Conservation (phyloP, 2,113 vertebrate species). For the Fregata magnificens region DNA sequence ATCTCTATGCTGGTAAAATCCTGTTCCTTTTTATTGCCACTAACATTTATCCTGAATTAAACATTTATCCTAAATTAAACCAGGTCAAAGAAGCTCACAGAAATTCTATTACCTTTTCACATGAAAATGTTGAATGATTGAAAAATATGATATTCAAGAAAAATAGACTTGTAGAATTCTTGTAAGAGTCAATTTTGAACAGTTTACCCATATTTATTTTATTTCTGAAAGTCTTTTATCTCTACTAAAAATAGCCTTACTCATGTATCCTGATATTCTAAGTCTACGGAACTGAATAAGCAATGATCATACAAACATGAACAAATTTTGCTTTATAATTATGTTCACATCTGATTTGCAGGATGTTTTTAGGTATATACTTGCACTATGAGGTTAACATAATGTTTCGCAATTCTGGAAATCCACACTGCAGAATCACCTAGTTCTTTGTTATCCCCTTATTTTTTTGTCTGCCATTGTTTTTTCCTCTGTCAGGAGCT, state of each 20-base stretch:
- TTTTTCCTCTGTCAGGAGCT: too few species aligned
- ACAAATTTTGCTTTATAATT: background rate
- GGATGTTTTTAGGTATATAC: too few species aligned
- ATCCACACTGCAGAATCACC: too few species aligned
- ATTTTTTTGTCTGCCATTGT: too few species aligned
- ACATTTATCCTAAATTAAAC: background rate
- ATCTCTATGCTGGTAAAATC: background rate
- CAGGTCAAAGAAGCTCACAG: background rate
- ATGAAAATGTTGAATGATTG: background rate
- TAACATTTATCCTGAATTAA: background rate
- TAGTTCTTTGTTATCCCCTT: too few species aligned
- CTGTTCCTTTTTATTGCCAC: background rate
- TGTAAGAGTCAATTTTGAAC: background rate
- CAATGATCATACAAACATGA: background rate
- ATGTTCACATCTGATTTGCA: too few species aligned
- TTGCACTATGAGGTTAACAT: too few species aligned
- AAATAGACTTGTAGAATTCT: background rate
- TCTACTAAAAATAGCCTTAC: accelerated
- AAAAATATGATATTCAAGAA: background rate
- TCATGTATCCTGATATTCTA: background rate
- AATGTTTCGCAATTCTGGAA: too few species aligned
- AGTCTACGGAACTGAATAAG: background rate
- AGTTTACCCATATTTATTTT: background rate
- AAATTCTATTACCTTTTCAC: background rate
- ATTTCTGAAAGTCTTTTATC: background rate